Conservation (phyloP, 92 coral and sea anemone genomes). For the Diadumene lineata region DNA sequence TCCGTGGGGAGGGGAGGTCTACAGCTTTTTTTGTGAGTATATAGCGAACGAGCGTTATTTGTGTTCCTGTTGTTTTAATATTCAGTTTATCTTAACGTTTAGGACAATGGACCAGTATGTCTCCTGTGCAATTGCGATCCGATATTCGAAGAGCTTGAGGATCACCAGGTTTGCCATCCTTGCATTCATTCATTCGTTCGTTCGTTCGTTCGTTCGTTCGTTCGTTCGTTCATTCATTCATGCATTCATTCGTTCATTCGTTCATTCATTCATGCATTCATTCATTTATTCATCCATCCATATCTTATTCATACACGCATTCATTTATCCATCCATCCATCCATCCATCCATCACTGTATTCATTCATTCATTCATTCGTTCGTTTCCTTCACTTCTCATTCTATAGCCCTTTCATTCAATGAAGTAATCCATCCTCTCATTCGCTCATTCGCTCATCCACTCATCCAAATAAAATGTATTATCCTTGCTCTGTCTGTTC, state of each 20-base stretch:
- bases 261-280: background rate
- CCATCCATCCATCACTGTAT: background rate
- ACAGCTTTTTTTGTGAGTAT: no score
- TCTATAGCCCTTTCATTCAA: background rate
- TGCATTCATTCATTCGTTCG: background rate
- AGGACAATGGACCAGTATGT: conserved; percentile 94
- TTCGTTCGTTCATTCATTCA: background rate
- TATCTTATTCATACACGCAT: no score
- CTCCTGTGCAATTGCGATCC: conserved; percentile 91
- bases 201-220: background rate
- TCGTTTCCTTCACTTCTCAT: no score
- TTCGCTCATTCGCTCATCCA: background rate
- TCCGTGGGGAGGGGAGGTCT: no score
- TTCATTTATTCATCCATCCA: background rate
- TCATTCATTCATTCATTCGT: background rate
- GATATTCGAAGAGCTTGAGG: conserved; percentile 96
- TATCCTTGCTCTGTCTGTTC: background rate
- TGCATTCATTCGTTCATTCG: background rate
- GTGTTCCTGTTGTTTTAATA: no score
- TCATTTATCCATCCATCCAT: background rate
- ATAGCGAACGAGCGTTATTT: no score
- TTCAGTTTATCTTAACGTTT: background rate
- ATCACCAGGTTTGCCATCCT: conserved; percentile 75
- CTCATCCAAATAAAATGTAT: background rate
- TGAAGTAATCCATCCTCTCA: background rate